Evolutionary conservation across 2,797 vertebrate genomes (phyloP).

Genomic region (Bradypodion pumilum): DNA sequence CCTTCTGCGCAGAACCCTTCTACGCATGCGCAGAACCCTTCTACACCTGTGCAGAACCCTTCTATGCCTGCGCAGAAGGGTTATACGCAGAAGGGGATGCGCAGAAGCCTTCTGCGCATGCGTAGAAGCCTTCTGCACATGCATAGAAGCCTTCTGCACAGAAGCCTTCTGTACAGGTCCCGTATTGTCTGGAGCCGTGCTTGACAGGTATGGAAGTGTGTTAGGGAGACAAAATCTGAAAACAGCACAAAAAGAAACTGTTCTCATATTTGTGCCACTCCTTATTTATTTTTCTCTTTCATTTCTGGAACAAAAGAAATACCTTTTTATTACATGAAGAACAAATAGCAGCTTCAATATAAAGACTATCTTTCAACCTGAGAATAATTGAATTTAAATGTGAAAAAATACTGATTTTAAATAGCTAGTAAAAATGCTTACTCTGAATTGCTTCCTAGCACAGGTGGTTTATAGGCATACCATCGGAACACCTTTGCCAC

Average conservation of each 20-base stretch:
- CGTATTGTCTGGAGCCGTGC: no score
- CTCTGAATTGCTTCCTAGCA: neutral
- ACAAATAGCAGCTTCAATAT: neutral
- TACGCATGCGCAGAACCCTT: no score
- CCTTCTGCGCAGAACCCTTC: no score
- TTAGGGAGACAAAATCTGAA: conserved; percentile 12
- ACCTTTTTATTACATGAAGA: conserved; percentile 10
- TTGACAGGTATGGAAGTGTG: no score
- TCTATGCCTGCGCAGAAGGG: no score
- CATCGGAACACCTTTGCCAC: conserved; percentile 1
- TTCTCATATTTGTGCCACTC: neutral
- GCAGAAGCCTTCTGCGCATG: no score
- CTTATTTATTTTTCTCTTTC: conserved; percentile 17
- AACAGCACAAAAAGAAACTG: conserved; percentile 1
- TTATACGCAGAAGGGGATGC: no score
- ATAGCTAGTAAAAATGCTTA: conserved; percentile 33
- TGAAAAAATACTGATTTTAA: conserved; percentile 9
- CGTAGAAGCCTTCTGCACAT: no score
- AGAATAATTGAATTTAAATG: conserved; percentile 23
- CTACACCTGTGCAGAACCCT: no score
- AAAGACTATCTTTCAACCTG: conserved; percentile 11
- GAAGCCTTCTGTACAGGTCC: no score
- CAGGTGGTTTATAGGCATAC: conserved; percentile 42
- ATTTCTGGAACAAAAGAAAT: conserved; percentile 5
- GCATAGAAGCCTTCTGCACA: no score